These are phyloP conservation scores for Tragelaphus strepsiceros DNA, from an alignment of 2,113 vertebrate genomes.

Conservation along the genomic window DNA sequence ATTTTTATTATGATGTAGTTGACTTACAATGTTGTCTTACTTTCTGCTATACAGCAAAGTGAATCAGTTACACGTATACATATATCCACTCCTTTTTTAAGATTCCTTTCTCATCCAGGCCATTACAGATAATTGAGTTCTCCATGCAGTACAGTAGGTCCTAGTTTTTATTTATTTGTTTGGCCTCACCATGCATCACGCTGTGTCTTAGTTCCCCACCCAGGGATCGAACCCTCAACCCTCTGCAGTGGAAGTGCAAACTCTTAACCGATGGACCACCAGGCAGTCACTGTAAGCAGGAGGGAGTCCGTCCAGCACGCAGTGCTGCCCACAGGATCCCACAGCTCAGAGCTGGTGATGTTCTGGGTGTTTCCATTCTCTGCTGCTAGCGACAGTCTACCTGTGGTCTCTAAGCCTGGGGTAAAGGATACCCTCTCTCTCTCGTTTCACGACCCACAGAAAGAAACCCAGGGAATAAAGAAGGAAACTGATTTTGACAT, in stretches of 20 bases:
- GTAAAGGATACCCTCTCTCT: not conserved
- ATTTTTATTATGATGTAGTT: not conserved
- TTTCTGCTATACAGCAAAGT: not conserved
- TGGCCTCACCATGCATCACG: not conserved
- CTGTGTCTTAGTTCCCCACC: not conserved
- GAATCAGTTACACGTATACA: not conserved
- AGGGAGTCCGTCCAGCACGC: not conserved
- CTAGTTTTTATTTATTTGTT: not conserved
- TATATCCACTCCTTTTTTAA: not conserved
- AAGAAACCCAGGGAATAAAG: not conserved
- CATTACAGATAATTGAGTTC: not conserved
- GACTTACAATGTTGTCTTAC: not conserved
- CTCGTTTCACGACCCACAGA: not conserved
- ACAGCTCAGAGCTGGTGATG: not conserved
- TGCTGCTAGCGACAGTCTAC: not conserved
- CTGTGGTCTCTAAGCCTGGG: not conserved
- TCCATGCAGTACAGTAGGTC: not conserved
- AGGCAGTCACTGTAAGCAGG: not conserved
- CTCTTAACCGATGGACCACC: not conserved
- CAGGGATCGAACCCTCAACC: not conserved
- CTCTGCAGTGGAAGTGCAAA: not conserved
- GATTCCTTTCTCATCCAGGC: not conserved
- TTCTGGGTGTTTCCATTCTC: not conserved
- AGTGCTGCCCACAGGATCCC: not conserved
- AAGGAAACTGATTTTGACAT: not conserved